Evolutionary conservation across 1,140 invertebrate genomes (phyloP).

Genomic region (Drosophila truncata): DNA sequence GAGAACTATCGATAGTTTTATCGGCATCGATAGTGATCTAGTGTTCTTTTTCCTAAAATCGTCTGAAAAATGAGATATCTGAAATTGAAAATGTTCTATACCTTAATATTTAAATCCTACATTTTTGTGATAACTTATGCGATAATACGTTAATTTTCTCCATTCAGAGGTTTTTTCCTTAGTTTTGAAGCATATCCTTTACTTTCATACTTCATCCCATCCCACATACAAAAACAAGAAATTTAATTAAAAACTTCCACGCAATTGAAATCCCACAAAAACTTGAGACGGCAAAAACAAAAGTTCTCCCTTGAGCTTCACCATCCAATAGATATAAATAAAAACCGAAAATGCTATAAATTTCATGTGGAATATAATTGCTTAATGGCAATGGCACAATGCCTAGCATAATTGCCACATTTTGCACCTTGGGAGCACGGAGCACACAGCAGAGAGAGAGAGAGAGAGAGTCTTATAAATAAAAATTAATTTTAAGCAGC

Average conservation of each 20-base stretch:
- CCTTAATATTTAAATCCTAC: too few relatives aligned
- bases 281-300: conserved; percentile 35
- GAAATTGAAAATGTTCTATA: too few relatives aligned
- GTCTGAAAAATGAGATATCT: too few relatives aligned
- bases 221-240: neutral
- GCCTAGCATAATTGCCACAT: conserved; percentile 58
- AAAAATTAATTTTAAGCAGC: conserved; percentile 73
- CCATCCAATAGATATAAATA: conserved; percentile 63
- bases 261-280: conserved; percentile 33
- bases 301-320: conserved; percentile 30
- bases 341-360: conserved; percentile 74
- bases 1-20: too few relatives aligned
- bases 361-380: conserved; percentile 76
- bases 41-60: too few relatives aligned
- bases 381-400: conserved; percentile 63
- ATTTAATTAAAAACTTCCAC: conserved; percentile 56
- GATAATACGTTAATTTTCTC: neutral
- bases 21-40: too few relatives aligned
- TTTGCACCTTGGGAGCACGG: conserved; percentile 49
- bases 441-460: neutral
- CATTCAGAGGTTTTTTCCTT: neutral
- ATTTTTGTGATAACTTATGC: too few relatives aligned
- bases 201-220: neutral
- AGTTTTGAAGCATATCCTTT: neutral
- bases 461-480: conserved; percentile 42